Evolutionary conservation across 2,888 invertebrate genomes (phyloP), one percentile per base, ranked within the genome.

Genomic region (Sabellastarte sp.): DNA sequence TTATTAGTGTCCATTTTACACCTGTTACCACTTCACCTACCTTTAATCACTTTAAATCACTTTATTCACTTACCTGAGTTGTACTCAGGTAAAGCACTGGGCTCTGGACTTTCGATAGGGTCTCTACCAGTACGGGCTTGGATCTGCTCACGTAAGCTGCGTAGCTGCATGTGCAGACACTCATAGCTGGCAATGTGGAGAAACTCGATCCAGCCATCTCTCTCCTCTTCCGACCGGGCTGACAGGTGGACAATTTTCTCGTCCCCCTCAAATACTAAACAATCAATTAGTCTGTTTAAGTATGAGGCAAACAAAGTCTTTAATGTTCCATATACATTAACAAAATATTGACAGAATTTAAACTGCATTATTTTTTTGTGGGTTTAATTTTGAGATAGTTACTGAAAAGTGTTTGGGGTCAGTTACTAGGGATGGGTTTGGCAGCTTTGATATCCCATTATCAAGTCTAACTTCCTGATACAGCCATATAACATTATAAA

Each of bases 101-200:
- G 41, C 20, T 41, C 41, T 41, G 41, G 41, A 41, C 71, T 66
- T 26, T 68, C 68, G 24, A 72, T 66, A 2, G 80, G 81, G 64
- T 83, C 81, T 20, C 73, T 70, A 1, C 83, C 83, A 26, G 82
- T 81, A 63, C 72, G 73, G 2, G 73, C 69, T 57, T 75, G 74
- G 28, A 85, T 71, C 74, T 84, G 83, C 59, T 82, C 81, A 41
- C 83, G 76, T 28, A 85, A 73, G 62, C 81, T 79, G 63, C 82
- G 79, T 63, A 94, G 87, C 81, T 92, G 91, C 79, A 90, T 88
- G 75, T 91, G 88, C 77, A 95, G 89, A 71, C 90, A 89, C 66
- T 91, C 90, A 82, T 93, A 94, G 66, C 94, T 92, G 10, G 95
- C 93, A 73, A 89, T 86, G 77, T 92, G 89, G 68, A 96, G 89